Evolutionary conservation across 2,113 vertebrate genomes (phyloP), one percentile per base, ranked within the genome.

Genomic region (Thymallus thymallus): DNA sequence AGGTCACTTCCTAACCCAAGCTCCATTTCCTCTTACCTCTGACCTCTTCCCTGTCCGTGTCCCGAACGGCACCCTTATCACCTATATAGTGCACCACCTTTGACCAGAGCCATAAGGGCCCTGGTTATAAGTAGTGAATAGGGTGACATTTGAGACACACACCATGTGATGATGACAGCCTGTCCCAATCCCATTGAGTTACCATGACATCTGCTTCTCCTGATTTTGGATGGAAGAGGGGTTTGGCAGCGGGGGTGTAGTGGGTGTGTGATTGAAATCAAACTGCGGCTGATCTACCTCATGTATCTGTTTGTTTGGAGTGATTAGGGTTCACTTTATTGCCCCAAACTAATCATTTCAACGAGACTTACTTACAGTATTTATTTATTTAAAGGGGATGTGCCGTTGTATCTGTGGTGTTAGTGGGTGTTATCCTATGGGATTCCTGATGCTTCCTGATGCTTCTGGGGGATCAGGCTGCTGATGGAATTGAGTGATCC

Each of bases 281-380:
- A 71, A 60, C 12, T 30, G 48, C 70, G 5, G 67, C 78, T 85
- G 65, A 86, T 82, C 23, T 80, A 75, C 67, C 81, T 82, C 77
- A 74, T 35, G 6, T 35, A 80, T 87, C 55, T 77, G 83, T 81
- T 85, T 76, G 64, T 83, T 80, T 56, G 60, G 69, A 81, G 77
- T 82, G 76, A 86, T 86, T 77, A 82, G 48, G 22, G 63, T 83
- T 79, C 78, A 61, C 62, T 82, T 72, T 72, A 80, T 76, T 76
- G 74, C 29, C 58, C 61, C 20, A 46, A 60, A 78, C 72, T 80
- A 85, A 84, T 82, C 80, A 69, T 71, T 85, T 87, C 83, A 84
- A 87, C 76, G 78, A 84, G 76, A 72, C 16, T 70, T 68, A 73
- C 71, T 66, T 70, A 77, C 75, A 13, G 68, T 60, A 35, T 35